These are phyloP conservation scores for Pitta sordida DNA, from an alignment of 2,113 vertebrate genomes.

Conservation along the genomic window DNA sequence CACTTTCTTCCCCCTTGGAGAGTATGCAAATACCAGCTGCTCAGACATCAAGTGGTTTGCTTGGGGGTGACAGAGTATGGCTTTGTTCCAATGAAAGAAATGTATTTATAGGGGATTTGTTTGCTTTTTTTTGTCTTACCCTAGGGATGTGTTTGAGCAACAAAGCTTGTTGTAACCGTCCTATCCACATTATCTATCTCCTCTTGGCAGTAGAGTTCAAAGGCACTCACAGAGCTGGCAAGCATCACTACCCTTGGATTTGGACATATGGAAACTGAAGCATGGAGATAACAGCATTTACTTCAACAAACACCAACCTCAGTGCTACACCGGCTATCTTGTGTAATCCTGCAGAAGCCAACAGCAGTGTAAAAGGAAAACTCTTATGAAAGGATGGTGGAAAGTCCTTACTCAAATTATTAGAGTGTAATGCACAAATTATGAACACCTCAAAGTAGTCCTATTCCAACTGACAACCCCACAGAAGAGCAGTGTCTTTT, in stretches of 20 bases:
- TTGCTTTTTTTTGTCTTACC: background rate
- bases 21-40: background rate
- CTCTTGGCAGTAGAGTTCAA: conserved; percentile 33
- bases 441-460: background rate
- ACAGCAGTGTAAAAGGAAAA: background rate
- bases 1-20: background rate
- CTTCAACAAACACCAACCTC: background rate
- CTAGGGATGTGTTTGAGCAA: background rate
- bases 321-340: background rate
- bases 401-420: background rate
- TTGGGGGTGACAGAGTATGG: background rate
- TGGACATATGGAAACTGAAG: background rate
- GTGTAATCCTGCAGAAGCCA: background rate
- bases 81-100: background rate
- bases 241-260: background rate
- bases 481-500: background rate
- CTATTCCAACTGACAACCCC: background rate
- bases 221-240: background rate
- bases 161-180: background rate
- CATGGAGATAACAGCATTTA: background rate
- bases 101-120: background rate
- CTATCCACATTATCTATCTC: background rate
- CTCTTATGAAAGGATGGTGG: background rate
- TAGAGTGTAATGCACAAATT: background rate
- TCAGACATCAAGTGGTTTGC: background rate